Evolutionary conservation across 2,797 vertebrate species (phyloP).

Genomic region (Avahi laniger): DNA sequence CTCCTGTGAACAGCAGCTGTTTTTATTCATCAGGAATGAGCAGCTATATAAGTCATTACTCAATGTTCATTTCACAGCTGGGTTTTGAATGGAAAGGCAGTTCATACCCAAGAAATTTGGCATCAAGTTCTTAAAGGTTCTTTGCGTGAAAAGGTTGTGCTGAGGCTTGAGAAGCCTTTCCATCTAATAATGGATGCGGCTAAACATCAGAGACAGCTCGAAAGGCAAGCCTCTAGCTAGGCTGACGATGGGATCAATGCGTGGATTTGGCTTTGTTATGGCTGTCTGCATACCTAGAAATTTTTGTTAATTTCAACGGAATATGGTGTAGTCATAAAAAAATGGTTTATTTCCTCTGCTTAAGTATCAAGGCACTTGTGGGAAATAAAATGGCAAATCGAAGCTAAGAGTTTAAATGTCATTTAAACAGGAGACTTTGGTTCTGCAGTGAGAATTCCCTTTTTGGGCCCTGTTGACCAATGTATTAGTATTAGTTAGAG

Average conservation of each 20-base stretch:
- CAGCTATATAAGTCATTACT: conserved; percentile 53
- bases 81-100: conserved; percentile 27
- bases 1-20: conserved; percentile 49
- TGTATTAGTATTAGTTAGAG: neutral
- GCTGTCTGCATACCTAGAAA: neutral
- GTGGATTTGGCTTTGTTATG: neutral
- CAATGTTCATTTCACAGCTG: conserved; percentile 60
- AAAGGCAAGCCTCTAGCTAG: neutral
- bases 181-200: neutral
- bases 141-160: conserved; percentile 8
- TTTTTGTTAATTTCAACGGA: conserved; percentile 51
- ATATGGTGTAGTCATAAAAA: conserved; percentile 47
- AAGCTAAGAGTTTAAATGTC: conserved; percentile 65
- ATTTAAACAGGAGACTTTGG: conserved; percentile 35
- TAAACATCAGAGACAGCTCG: neutral
- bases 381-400: conserved; percentile 71
- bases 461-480: neutral
- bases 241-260: neutral
- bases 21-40: conserved; percentile 49
- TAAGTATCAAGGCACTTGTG: conserved; percentile 63
- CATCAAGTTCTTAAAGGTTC: neutral
- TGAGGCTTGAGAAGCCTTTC: neutral
- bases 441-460: conserved; percentile 51
- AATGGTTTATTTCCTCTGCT: conserved; percentile 51
- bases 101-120: neutral